phyloP scores from a whole-genome alignment of 2,797 vertebrate genomes.

The Stomatorhinus walkeri region DNA sequence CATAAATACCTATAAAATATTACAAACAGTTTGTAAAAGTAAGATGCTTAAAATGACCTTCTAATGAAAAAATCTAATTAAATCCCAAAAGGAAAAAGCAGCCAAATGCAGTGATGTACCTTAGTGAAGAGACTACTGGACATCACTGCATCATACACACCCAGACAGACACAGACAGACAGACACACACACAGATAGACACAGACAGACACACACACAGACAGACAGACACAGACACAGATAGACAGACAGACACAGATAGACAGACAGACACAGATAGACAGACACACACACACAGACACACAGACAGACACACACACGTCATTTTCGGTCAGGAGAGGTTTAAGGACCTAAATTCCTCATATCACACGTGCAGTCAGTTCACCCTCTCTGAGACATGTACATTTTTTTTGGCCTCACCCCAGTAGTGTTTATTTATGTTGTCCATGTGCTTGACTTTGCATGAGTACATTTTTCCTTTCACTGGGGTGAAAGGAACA shows the following conservation, averaged over 20 bases:
- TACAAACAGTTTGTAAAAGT: background rate
- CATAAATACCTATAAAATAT: background rate
- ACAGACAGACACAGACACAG: too few species aligned
- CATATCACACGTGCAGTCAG: background rate
- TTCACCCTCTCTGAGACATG: background rate
- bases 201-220: too few species aligned
- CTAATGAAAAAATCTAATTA: background rate
- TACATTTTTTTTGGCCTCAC: constrained; percentile 47
- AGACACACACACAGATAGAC: too few species aligned
- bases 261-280: too few species aligned
- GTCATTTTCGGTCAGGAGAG: background rate
- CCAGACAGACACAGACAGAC: background rate
- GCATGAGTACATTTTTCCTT: constrained; percentile 19
- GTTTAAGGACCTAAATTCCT: background rate
- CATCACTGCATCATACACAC: background rate
- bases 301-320: background rate
- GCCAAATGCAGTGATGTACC: background rate
- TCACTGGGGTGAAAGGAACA: constrained; percentile 34
- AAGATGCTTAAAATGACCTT: background rate
- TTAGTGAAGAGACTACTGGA: background rate
- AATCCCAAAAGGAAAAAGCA: background rate
- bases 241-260: too few species aligned
- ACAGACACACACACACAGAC: background rate
- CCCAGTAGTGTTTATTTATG: constrained; percentile 25
- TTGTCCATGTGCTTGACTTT: constrained; percentile 34